These are phyloP conservation scores for Drosophila mulleri DNA, from an alignment of 2,888 invertebrate species.

Conservation along the genomic window DNA sequence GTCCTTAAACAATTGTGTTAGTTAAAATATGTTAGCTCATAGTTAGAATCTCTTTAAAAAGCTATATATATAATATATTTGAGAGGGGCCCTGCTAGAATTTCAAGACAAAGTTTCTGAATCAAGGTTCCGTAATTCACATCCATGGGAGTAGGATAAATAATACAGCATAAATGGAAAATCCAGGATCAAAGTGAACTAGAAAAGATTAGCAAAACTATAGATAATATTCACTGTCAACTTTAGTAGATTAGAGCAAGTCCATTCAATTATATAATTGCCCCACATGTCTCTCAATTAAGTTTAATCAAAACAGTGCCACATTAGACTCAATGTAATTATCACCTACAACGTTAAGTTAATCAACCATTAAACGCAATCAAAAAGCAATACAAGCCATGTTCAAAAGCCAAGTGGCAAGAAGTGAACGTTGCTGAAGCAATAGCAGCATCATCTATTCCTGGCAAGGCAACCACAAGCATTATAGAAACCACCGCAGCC, in stretches of 20 bases:
- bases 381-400: slow-evolving; percentile 11
- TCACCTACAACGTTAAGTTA: slow-evolving; percentile 3
- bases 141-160: not conserved
- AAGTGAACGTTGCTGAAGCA: slow-evolving; percentile 64
- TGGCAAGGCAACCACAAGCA: slow-evolving; percentile 19
- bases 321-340: not conserved
- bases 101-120: not conserved
- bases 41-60: not conserved
- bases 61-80: not conserved
- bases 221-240: too few relatives aligned
- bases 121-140: not conserved
- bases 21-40: too few relatives aligned
- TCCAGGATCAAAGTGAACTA: not conserved
- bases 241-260: not conserved
- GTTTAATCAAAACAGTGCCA: not conserved
- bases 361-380: slow-evolving; percentile 29
- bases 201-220: not conserved
- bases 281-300: not conserved
- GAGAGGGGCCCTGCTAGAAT: not conserved
- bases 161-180: too few relatives aligned
- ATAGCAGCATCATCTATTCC: slow-evolving; percentile 8
- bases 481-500: not conserved
- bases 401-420: slow-evolving; percentile 8
- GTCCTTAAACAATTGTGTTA: too few relatives aligned
- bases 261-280: too few relatives aligned